Evolutionary conservation across 2,113 vertebrate species (phyloP), one percentile per base, ranked within the genome.

Genomic region (Gavia stellata): DNA sequence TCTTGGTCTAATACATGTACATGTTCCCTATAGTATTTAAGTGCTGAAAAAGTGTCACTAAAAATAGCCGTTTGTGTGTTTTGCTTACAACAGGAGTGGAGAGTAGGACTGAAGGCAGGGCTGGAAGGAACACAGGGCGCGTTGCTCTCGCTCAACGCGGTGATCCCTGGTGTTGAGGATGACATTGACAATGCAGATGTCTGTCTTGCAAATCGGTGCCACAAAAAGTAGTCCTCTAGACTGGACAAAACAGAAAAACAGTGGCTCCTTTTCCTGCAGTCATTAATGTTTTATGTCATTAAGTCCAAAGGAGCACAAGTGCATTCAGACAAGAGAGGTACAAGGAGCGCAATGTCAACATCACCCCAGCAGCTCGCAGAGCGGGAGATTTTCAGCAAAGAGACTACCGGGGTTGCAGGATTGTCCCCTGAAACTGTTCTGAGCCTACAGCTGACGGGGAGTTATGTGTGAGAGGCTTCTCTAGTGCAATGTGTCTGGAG

Each of bases 141-240:
- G 24, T 16, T 34, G 7, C 81, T n/a, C n/a, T 16, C 23, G 4
- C 16, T 9, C 36, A 5, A 7, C 28, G 4, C 0, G 8, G 17
- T 13, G 31, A 40, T 25, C 31, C 38, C 31, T 5, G 16, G 25
- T 15, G 33, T 10, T 4, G 16, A 29, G 45, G 15, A 14, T 24
- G 34, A 10, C 19, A 5, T 5, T 29, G 58, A 29, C 31, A n/a
- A 29, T 3, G 18, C 21, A 17, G 45, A 19, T 1, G 12, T 40
- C 28, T 40, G 10, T 26, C 61, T 17, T 20, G 12, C 21, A 38
- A 29, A 20, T n/a, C 20, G 11, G 29, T 34, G 33, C 61, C 56
- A 16, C 38, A 24, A 33, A 15, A 28, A 42, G 38, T 9, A 25
- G 14, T n/a, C 20, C 19, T 36, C 19, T 23, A 21, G 42, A 40